Percentiles rank a stretch among this genome's conserved stretches.
Evolutionary conservation across 1,140 invertebrate genomes (phyloP).

Genomic region (Hestina assimilis): DNA sequence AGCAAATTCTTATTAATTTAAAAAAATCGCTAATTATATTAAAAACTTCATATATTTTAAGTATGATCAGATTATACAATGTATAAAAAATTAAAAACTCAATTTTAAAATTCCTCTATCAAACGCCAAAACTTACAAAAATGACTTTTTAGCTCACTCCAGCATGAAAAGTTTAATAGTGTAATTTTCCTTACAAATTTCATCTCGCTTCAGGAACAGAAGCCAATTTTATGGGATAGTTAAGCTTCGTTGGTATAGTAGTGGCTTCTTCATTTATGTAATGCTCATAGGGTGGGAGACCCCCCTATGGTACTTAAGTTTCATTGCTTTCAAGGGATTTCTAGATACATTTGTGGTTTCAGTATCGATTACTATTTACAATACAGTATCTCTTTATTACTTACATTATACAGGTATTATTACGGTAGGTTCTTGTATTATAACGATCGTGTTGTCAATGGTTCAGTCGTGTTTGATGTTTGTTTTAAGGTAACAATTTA

Average conservation of each 20-base stretch:
- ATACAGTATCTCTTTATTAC: conserved; percentile 11
- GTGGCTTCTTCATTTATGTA: conserved; percentile 22
- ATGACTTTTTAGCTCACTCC: conserved; percentile 9
- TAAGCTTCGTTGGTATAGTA: conserved; percentile 15
- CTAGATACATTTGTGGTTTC: conserved; percentile 23
- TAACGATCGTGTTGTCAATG: too few species aligned
- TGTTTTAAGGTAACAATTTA: too few species aligned
- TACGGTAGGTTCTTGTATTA: too few species aligned
- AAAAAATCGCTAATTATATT: too few species aligned
- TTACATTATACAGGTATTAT: background rate
- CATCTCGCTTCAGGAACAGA: conserved; percentile 22
- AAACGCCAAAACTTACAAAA: conserved; percentile 17
- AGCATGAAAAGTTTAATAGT: conserved; percentile 27
- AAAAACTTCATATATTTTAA: too few species aligned
- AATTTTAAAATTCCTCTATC: conserved; percentile 14
- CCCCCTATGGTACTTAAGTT: conserved; percentile 23
- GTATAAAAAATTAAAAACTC: too few species aligned
- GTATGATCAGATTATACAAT: too few species aligned
- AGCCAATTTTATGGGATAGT: conserved; percentile 26
- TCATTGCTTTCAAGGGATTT: conserved; percentile 26
- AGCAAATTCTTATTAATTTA: too few species aligned
- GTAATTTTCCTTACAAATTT: conserved; percentile 27
- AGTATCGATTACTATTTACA: conserved; percentile 21
- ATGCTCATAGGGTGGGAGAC: conserved; percentile 11
- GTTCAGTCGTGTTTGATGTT: too few species aligned